These are phyloP conservation scores for Clivina fossor DNA, from an alignment of 2,888 invertebrate species.

Conservation along the genomic window DNA sequence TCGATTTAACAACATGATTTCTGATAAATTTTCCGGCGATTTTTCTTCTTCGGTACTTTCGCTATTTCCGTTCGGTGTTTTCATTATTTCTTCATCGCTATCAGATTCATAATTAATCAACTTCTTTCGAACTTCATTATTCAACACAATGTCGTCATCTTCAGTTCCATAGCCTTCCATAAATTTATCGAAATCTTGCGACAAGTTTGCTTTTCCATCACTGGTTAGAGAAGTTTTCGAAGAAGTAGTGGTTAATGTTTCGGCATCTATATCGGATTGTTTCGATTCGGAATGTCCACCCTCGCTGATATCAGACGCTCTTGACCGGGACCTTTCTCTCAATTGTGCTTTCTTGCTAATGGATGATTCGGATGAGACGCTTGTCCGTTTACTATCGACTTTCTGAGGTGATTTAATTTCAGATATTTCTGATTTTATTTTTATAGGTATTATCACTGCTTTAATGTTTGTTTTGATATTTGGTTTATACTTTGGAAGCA, in stretches of 20 bases:
- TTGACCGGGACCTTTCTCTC: not conserved
- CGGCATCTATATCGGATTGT: no score
- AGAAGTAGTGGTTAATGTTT: slow-evolving; percentile 6
- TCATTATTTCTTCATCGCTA: slow-evolving; percentile 19
- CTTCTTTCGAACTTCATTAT: slow-evolving; percentile 25
- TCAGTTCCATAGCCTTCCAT: slow-evolving; percentile 48
- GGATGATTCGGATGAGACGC: slow-evolving; percentile 2
- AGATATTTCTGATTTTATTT: slow-evolving; percentile 1
- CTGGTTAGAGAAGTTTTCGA: slow-evolving; percentile 22
- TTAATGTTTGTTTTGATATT: slow-evolving; percentile 36
- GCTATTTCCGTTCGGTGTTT: slow-evolving; percentile 22
- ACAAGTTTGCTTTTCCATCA: slow-evolving; percentile 31
- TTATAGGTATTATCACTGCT: slow-evolving; percentile 10
- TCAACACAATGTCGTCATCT: slow-evolving; percentile 41
- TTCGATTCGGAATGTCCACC: no score
- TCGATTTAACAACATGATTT: slow-evolving; percentile 15
- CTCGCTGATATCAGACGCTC: slow-evolving; percentile 5
- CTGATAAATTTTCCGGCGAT: slow-evolving; percentile 13
- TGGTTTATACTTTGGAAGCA: slow-evolving; percentile 58
- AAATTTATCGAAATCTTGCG: slow-evolving; percentile 36
- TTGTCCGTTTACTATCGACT: slow-evolving; percentile 18
- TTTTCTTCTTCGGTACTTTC: slow-evolving; percentile 38
- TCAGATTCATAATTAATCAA: slow-evolving; percentile 25
- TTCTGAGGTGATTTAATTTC: slow-evolving; percentile 8
- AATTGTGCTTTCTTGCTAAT: not conserved